phyloP scores from a whole-genome alignment of 2,113 vertebrate genomes.

The Athene cunicularia region DNA sequence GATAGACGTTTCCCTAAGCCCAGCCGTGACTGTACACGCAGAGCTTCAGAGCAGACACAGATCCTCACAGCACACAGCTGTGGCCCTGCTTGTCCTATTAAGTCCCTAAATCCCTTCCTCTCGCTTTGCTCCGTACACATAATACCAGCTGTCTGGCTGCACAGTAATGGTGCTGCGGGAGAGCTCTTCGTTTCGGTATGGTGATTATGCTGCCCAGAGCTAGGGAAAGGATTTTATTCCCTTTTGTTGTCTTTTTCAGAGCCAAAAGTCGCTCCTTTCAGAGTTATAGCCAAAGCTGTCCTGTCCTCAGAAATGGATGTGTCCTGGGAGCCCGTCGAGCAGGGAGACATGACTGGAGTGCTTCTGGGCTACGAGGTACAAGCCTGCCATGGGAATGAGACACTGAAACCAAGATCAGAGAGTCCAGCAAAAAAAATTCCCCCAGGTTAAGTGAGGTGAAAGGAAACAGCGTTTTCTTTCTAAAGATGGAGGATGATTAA shows the following conservation, averaged over 20 bases:
- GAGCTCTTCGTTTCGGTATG: neutral
- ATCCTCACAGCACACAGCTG: neutral
- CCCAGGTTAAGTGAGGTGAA: neutral
- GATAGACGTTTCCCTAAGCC: neutral
- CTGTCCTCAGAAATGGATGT: constrained; percentile 92
- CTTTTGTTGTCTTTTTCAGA: constrained; percentile 74
- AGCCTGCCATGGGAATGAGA: neutral
- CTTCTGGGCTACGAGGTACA: constrained; percentile 92
- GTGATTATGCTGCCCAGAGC: neutral
- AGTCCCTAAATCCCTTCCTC: constrained; percentile 15
- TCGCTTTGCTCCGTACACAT: fast-evolving
- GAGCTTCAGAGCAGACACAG: neutral
- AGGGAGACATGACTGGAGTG: constrained; percentile 81
- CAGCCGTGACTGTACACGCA: neutral
- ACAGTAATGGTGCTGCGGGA: fast-evolving
- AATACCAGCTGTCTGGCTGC: neutral
- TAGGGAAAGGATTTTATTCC: neutral
- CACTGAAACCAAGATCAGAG: neutral
- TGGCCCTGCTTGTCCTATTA: neutral
- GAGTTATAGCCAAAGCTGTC: constrained; percentile 83
- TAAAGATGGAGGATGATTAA: neutral
- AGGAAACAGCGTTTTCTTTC: neutral
- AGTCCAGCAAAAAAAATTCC: neutral
- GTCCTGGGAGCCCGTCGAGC: constrained; percentile 88
- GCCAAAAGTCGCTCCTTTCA: constrained; percentile 85